Evolutionary conservation across 2,113 vertebrate genomes (phyloP).

Genomic region (Pholis gunnellus): DNA sequence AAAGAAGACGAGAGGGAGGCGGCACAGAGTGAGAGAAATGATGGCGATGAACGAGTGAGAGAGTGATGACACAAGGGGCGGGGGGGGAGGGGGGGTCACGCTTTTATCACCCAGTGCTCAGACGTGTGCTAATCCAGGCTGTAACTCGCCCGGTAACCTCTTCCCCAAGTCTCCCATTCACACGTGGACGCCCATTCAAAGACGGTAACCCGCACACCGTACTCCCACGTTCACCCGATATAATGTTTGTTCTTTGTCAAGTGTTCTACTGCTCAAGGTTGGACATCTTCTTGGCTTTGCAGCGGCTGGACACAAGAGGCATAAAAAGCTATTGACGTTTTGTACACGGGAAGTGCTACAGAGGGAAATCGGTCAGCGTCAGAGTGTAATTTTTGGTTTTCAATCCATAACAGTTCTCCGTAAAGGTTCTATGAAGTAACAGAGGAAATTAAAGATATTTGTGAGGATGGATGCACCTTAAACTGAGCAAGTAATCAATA

Average conservation of each 20-base stretch:
- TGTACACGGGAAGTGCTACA: neutral
- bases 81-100: constrained; percentile 32
- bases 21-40: neutral
- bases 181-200: constrained; percentile 28
- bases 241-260: neutral
- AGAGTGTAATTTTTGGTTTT: neutral
- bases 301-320: neutral
- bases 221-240: constrained; percentile 2
- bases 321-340: constrained; percentile 23
- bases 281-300: constrained; percentile 1
- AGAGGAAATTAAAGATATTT: constrained; percentile 9
- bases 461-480: neutral
- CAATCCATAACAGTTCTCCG: neutral
- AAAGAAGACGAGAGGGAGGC: neutral
- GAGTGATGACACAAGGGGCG: constrained; percentile 20
- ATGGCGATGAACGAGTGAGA: neutral
- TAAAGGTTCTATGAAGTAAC: neutral
- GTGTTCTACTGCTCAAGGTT: neutral
- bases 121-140: constrained; percentile 39
- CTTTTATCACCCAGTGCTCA: constrained; percentile 52
- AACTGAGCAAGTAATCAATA: neutral
- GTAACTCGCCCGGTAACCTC: constrained; percentile 45
- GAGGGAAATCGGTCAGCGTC: neutral
- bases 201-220: neutral
- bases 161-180: constrained; percentile 21